Evolutionary conservation across 92 coral and sea anemone genomes (phyloP).

Genomic region (Meandrina meandrites): DNA sequence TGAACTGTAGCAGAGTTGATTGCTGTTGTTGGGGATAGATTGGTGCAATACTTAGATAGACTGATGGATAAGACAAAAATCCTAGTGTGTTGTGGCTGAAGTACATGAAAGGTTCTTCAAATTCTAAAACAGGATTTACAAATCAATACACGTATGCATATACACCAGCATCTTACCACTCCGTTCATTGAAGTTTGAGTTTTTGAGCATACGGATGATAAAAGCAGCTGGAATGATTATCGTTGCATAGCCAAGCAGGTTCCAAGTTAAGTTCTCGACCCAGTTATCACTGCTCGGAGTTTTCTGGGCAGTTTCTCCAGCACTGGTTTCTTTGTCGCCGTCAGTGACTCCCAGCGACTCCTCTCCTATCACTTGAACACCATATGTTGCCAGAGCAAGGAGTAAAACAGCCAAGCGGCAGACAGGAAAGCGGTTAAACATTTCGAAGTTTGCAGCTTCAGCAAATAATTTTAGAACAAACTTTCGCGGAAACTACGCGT

Average conservation of each 20-base stretch:
- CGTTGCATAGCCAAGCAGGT: constrained; percentile 92
- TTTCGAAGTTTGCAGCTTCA: background rate
- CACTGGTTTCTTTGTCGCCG: background rate
- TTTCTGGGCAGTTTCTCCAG: background rate
- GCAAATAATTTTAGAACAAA: background rate
- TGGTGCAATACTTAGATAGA: too few species aligned
- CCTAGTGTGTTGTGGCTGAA: too few species aligned
- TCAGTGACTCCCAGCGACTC: constrained; percentile 6
- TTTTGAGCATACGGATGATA: constrained; percentile 83
- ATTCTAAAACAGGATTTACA: background rate
- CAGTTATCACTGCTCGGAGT: constrained; percentile 50
- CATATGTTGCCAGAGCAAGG: constrained; percentile 9
- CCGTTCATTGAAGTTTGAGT: constrained; percentile 86
- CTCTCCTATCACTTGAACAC: constrained; percentile 15
- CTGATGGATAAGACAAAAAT: too few species aligned
- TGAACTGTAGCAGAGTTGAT: too few species aligned
- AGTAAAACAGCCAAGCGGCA: background rate
- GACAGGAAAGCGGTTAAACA: background rate
- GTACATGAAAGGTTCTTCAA: too few species aligned
- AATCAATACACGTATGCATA: background rate
- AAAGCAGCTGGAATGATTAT: constrained; percentile 79
- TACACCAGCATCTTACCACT: constrained; percentile 53
- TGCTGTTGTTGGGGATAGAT: too few species aligned
- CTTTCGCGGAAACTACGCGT: background rate
- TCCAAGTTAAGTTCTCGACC: constrained; percentile 82